Base-by-base conservation (phyloP, 2,113 vertebrate genomes). In the Nerophis lumbriciformis region DNA sequence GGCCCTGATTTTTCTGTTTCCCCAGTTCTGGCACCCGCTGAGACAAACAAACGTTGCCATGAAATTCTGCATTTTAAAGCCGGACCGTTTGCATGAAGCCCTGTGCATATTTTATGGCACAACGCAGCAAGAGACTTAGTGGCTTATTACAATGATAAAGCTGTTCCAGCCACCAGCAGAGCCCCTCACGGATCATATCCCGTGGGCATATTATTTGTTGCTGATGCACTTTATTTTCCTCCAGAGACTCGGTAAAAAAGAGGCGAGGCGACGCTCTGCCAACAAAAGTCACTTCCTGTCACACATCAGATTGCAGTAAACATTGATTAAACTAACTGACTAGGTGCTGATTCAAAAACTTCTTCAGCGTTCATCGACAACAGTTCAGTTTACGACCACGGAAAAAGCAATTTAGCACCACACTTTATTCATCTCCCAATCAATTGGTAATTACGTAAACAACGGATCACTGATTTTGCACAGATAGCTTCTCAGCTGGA, bases 201-300 rank as follows among this genome's bases (percentile, higher is more conserved):
- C 56, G 6, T 59, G 76, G 71, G 65, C 54, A 66, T 59, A 66
- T 71, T 66, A 75, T 78, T 74, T 80, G 71, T 68, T 70, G 70
- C 47, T 36, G 13, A 71, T 60, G 76, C 79, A 65, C 71, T 68
- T 73, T 64, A 21, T 78, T 80, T 79, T 57, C 53, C 60, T 38
- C 51, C 61, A 36, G 54, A 11, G 19, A 35, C 63, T 53, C 12
- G 8, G 53, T 16, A 58, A 48, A 15, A 58, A 80, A 48, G 35
- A 42, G 28, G 50, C 58, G 42, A 45, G 42, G 10, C 42, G 11
- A 45, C 5, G 42, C 42, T 12, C 6, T 5, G 51, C 10, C 51
- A 6, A 35, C 19, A 11, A 12, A 12, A 53, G 51, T 35, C 3
- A 1, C 51, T 53, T 35, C 11, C 21, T 21, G 11, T 11, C 42